phyloP scores from a whole-genome alignment of 2,888 invertebrate genomes.

The Eugnorisma glareosa region DNA sequence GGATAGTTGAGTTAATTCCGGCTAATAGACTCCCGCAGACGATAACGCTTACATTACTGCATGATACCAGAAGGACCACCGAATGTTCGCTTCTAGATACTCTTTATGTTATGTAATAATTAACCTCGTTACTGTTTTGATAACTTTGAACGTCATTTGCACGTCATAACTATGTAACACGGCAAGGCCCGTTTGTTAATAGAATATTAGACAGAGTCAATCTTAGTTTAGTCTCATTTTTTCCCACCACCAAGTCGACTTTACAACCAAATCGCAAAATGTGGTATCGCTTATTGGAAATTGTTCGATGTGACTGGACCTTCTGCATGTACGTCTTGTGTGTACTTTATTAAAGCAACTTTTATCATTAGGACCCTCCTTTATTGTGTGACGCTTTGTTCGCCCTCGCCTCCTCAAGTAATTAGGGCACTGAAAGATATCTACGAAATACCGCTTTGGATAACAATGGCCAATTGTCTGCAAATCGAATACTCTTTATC shows the following conservation, averaged over 20 bases:
- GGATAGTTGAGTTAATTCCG: constrained; percentile 63
- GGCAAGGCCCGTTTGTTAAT: not conserved
- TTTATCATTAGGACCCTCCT: constrained; percentile 55
- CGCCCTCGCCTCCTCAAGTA: constrained; percentile 42
- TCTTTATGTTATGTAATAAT: not conserved
- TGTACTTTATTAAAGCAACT: constrained; percentile 45
- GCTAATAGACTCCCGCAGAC: constrained; percentile 51
- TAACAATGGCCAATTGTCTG: constrained; percentile 44
- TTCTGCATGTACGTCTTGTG: constrained; percentile 30
- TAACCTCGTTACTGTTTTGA: not conserved
- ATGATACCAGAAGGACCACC: constrained; percentile 32
- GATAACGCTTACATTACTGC: constrained; percentile 12
- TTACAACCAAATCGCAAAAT: not conserved
- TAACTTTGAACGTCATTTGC: not conserved
- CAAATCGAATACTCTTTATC: constrained; percentile 19
- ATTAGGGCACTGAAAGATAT: constrained; percentile 51
- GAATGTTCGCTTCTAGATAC: not conserved
- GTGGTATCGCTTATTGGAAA: not conserved
- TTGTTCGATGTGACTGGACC: not conserved
- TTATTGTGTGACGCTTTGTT: constrained; percentile 49
- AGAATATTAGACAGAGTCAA: not conserved
- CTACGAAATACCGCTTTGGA: constrained; percentile 36
- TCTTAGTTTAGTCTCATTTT: not conserved
- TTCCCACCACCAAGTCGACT: not conserved
- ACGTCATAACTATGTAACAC: not conserved